A percentile compares a stretch with the other conserved stretches of the same genome.
Evolutionary conservation across 1,140 invertebrate genomes (phyloP).

Genomic region (Habropoda laboriosa): DNA sequence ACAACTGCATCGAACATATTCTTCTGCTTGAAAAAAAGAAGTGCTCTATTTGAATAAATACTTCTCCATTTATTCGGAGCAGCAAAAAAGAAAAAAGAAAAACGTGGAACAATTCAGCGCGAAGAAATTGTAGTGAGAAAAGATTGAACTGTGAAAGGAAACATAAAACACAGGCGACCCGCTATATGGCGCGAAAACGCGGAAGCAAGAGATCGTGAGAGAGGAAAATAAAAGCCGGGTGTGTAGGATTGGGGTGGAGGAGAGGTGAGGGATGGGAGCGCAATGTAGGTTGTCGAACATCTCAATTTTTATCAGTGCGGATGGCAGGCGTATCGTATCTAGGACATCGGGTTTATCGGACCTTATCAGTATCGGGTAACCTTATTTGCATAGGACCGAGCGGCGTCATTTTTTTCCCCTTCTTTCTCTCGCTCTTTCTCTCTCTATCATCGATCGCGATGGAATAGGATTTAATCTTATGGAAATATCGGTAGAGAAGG

Average conservation of each 20-base stretch:
- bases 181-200: background rate
- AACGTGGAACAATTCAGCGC: background rate
- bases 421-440: too few species aligned
- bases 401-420: constrained; percentile 13
- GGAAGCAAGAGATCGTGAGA: background rate
- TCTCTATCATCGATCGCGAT: constrained; percentile 33
- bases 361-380: constrained; percentile 43
- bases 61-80: too few species aligned
- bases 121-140: background rate
- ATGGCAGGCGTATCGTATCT: constrained; percentile 20
- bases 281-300: background rate
- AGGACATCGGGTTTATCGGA: constrained; percentile 39
- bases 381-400: constrained; percentile 46
- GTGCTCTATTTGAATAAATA: background rate
- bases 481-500: constrained; percentile 31
- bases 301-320: constrained; percentile 10
- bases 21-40: too few species aligned
- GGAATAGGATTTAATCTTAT: constrained; percentile 37
- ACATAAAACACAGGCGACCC: background rate
- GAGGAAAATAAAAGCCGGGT: background rate
- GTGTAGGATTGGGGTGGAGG: too few species aligned
- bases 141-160: background rate
- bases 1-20: background rate
- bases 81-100: background rate
- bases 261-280: background rate